Evolutionary conservation across 2,113 vertebrate species (phyloP), one percentile per base, ranked within the genome.

Genomic region (Phyllopteryx taeniolatus): DNA sequence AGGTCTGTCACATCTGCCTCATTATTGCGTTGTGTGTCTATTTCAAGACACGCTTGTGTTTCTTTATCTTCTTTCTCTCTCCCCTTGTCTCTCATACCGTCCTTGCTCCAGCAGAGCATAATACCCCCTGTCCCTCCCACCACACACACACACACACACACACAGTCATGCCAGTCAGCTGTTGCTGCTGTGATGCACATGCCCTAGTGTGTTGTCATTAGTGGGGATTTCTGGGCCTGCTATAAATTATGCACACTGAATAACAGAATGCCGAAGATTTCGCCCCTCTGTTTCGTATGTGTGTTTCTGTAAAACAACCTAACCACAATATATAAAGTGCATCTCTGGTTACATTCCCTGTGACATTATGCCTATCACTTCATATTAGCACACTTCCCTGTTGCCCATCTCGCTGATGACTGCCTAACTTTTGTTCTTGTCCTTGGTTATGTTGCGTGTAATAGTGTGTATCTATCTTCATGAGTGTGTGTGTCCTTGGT

Each of bases 181-280:
- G 82, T 83, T 86, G 86, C 87, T 83, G 86, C 85, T 88, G 80
- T 82, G 89, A 87, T 88, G 89, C 88, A 91, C 86, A 90, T 90
- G 83, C 88, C 86, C 86, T 80, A 83, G 87, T 87, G 86, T 88
- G 85, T 89, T 88, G 88, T 90, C 85, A 87, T 90, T 90, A 89
- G 89, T 83, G 82, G 75, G 74, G 79, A 91, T 89, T 91, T 91
- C 87, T 92, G 85, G 89, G 85, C 86, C 87, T 92, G 84, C 82
- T 89, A 89, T 91, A 88, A 92, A 92, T 92, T 87, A 92, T 92
- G 91, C 87, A 91, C 77, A 82, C 82, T 76, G 88, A 87, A 89
- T 87, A 88, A 91, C 90, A 88, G 87, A 89, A 87, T 80, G 83
- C 88, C 83, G 87, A 90, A 84, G 82, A 87, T 85, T 86, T 84